Evolutionary conservation across 2,888 invertebrate species (phyloP).

Genomic region (Lasioglossum zephyrum): DNA sequence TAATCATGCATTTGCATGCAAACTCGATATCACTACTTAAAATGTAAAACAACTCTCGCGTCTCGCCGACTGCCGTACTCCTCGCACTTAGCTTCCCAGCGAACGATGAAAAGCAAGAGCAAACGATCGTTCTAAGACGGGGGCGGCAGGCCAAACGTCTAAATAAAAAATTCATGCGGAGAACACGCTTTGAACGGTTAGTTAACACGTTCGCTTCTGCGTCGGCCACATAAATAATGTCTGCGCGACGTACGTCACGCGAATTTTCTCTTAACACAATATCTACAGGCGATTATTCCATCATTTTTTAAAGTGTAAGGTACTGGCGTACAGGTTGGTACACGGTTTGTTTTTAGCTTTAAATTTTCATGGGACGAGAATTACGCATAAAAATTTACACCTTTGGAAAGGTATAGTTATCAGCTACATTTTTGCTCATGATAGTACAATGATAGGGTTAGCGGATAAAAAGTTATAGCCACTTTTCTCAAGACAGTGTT

Average conservation of each 20-base stretch:
- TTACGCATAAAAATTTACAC: too few relatives aligned
- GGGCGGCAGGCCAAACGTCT: conserved; percentile 1
- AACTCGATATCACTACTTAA: conserved; percentile 85
- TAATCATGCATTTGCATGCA: conserved; percentile 87
- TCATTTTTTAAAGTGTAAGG: too few relatives aligned
- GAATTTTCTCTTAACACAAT: background rate
- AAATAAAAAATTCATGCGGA: conserved; percentile 47
- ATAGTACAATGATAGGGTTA: too few relatives aligned
- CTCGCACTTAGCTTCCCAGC: conserved; percentile 23
- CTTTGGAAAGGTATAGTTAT: too few relatives aligned
- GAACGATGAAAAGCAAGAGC: conserved; percentile 51
- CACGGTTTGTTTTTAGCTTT: too few relatives aligned
- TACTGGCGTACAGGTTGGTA: too few relatives aligned
- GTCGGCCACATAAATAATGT: background rate
- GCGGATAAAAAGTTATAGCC: too few relatives aligned
- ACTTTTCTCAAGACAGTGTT: too few relatives aligned
- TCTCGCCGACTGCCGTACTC: conserved; percentile 57
- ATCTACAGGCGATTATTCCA: too few relatives aligned
- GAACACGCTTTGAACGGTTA: conserved; percentile 23
- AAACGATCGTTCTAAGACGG: conserved; percentile 27
- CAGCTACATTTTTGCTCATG: too few relatives aligned
- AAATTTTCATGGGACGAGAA: too few relatives aligned
- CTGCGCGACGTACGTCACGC: background rate
- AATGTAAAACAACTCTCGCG: conserved; percentile 84
- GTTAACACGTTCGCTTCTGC: conserved; percentile 14